phyloP scores from a whole-genome alignment of 2,113 vertebrate genomes.

The Athene cunicularia region DNA sequence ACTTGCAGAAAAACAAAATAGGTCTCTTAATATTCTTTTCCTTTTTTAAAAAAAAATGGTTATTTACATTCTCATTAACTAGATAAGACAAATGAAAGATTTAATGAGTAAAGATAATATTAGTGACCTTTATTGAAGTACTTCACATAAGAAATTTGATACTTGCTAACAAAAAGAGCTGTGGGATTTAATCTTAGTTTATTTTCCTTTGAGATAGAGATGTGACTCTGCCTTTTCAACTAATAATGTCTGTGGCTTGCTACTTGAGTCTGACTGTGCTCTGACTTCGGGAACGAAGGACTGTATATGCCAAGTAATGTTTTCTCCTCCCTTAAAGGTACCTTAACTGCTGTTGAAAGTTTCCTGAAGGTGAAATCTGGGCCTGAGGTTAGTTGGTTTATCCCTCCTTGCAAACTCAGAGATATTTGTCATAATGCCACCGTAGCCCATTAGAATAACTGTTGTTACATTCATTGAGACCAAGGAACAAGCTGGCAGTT shows the following conservation, averaged over 20 bases:
- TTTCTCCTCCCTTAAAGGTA: constrained; percentile 75
- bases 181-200: neutral
- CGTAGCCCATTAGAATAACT: neutral
- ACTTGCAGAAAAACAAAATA: neutral
- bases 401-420: neutral
- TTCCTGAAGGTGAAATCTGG: constrained; percentile 85
- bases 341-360: constrained; percentile 91
- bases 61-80: neutral
- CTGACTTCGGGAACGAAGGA: neutral
- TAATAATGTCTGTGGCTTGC: neutral
- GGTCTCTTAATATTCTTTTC: neutral
- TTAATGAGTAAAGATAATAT: neutral
- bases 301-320: neutral
- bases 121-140: neutral
- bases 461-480: neutral
- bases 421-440: neutral
- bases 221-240: neutral
- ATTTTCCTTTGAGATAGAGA: neutral
- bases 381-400: constrained; percentile 82
- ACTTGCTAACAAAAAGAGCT: neutral
- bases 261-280: neutral
- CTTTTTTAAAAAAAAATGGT: neutral
- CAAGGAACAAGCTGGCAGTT: neutral
- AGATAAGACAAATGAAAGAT: neutral
- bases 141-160: neutral